Evolutionary conservation across 2,888 invertebrate genomes (phyloP).

Genomic region (Crioceris asparagi): DNA sequence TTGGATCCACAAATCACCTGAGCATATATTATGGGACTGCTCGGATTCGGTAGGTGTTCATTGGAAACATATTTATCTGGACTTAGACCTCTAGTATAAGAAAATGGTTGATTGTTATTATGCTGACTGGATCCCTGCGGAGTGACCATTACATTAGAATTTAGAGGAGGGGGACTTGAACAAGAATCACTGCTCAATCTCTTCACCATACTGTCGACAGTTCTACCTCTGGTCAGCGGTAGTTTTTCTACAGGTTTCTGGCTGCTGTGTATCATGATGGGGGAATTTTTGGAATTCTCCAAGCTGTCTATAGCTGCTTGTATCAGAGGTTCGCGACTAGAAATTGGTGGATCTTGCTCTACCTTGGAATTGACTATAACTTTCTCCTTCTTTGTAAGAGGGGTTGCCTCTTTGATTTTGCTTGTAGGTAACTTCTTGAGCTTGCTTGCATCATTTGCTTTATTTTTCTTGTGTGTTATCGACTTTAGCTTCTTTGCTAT

Average conservation of each 20-base stretch:
- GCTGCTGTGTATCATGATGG: slow-evolving; percentile 58
- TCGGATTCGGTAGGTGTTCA: slow-evolving; percentile 31
- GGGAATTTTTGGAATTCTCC: slow-evolving; percentile 31
- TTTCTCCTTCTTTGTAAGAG: no score
- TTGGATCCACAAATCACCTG: slow-evolving; percentile 52
- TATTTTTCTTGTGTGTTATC: slow-evolving; percentile 20
- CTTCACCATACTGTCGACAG: slow-evolving; percentile 69
- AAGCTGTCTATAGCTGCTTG: slow-evolving; percentile 44
- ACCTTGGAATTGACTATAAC: slow-evolving; percentile 21
- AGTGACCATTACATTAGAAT: slow-evolving; percentile 44
- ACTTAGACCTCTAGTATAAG: slow-evolving; percentile 56
- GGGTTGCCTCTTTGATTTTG: slow-evolving; percentile 6
- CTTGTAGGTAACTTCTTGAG: slow-evolving; percentile 10
- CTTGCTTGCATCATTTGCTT: slow-evolving; percentile 18
- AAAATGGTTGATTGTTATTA: slow-evolving; percentile 71
- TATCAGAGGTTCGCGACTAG: slow-evolving; percentile 31
- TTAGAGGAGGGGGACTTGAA: slow-evolving; percentile 54
- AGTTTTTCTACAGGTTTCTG: slow-evolving; percentile 59
- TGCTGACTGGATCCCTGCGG: slow-evolving; percentile 50
- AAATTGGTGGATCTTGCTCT: slow-evolving; percentile 6
- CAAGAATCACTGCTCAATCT: slow-evolving; percentile 61
- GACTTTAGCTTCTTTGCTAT: slow-evolving; percentile 29
- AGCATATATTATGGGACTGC: slow-evolving; percentile 60
- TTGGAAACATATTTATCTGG: slow-evolving; percentile 30
- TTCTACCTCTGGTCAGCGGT: slow-evolving; percentile 57